Evolutionary conservation across 2,888 invertebrate species (phyloP).

Genomic region (Hemicrepidius hirtus): DNA sequence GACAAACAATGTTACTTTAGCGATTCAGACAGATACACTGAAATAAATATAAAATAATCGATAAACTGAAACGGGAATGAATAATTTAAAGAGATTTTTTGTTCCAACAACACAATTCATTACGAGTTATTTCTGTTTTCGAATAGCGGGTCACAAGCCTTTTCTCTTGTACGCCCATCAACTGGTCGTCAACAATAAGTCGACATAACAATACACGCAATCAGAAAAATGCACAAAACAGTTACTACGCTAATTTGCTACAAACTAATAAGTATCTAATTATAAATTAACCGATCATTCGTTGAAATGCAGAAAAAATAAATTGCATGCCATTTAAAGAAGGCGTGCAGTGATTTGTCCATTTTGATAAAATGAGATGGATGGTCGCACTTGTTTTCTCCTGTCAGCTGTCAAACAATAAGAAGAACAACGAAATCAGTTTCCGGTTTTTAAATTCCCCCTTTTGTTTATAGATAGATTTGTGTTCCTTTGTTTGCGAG

Average conservation of each 20-base stretch:
- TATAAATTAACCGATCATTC: constrained; percentile 27
- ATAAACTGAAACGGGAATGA: constrained; percentile 47
- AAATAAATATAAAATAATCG: constrained; percentile 52
- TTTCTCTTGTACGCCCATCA: constrained; percentile 29
- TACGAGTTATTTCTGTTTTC: constrained; percentile 45
- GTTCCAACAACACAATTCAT: constrained; percentile 48
- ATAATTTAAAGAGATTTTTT: constrained; percentile 49
- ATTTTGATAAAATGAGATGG: constrained; percentile 45
- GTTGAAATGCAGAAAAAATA: constrained; percentile 36
- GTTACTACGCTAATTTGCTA: constrained; percentile 26
- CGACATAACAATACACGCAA: constrained; percentile 7
- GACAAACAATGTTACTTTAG: constrained; percentile 45
- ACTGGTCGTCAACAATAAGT: constrained; percentile 28
- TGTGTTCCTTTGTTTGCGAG: constrained; percentile 26
- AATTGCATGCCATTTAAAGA: constrained; percentile 31
- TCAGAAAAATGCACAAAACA: constrained; percentile 11
- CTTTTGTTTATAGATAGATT: constrained; percentile 41
- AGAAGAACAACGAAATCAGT: constrained; percentile 43
- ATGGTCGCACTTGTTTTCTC: constrained; percentile 44
- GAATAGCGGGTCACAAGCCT: constrained; percentile 33
- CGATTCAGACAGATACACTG: constrained; percentile 52
- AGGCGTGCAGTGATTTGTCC: constrained; percentile 48
- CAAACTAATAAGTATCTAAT: background rate
- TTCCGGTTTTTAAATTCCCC: constrained; percentile 45
- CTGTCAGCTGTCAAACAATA: constrained; percentile 51